Evolutionary conservation across 2,888 invertebrate species (phyloP).

Genomic region (Petrolisthes cinctipes): DNA sequence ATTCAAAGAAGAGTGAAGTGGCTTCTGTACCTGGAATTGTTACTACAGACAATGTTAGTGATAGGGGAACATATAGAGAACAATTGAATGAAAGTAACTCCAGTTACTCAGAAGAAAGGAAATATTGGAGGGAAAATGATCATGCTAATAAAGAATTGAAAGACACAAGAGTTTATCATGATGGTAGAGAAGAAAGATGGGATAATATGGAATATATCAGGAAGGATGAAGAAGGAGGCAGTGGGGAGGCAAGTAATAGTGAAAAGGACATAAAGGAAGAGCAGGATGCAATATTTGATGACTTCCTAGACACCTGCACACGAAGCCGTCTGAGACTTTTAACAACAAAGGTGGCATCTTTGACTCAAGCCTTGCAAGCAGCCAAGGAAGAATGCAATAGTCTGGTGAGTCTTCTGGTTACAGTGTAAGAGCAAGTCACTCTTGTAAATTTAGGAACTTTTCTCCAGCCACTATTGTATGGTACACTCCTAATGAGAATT

Average conservation of each 20-base stretch:
- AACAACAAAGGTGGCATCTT: slow-evolving; percentile 17
- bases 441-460: too few relatives aligned
- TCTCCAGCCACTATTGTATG: too few relatives aligned
- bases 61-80: slow-evolving; percentile 19
- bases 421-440: too few relatives aligned
- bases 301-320: slow-evolving; percentile 47
- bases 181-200: background rate
- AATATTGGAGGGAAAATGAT: background rate
- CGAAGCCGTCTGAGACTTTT: background rate
- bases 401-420: slow-evolving; percentile 21
- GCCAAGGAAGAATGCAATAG: slow-evolving; percentile 31
- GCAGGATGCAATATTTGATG: slow-evolving; percentile 44
- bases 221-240: background rate
- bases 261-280: slow-evolving; percentile 17
- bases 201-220: background rate
- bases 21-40: too few relatives aligned
- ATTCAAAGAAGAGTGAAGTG: too few relatives aligned
- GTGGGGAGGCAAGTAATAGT: background rate
- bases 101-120: background rate
- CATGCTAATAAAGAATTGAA: background rate
- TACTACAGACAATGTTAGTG: background rate
- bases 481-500: too few relatives aligned
- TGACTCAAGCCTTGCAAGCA: slow-evolving; percentile 28
- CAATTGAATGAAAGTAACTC: background rate
- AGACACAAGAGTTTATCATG: background rate